A percentile compares a stretch with the other conserved stretches of the same genome.
These are phyloP conservation scores for Teleogryllus occipitalis DNA, from an alignment of 1,140 invertebrate genomes.

Conservation along the genomic window DNA sequence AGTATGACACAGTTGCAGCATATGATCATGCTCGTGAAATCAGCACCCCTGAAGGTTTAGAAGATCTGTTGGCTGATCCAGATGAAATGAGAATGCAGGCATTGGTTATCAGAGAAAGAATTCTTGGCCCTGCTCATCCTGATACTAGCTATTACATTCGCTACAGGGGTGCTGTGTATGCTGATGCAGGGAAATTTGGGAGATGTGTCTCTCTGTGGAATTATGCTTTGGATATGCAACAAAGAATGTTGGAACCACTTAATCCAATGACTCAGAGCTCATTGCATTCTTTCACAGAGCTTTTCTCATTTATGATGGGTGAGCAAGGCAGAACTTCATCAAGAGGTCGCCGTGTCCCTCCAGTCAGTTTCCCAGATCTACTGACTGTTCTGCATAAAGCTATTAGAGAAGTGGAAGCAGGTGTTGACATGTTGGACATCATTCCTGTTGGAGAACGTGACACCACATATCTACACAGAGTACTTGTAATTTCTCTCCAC, in stretches of 20 bases:
- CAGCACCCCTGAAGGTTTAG: constrained; percentile 62
- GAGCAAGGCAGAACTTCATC: constrained; percentile 59
- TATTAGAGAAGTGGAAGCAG: constrained; percentile 31
- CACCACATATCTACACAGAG: constrained; percentile 65
- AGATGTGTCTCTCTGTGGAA: constrained; percentile 91
- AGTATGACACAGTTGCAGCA: constrained; percentile 62
- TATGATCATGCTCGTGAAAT: constrained; percentile 84
- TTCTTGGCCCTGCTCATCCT: constrained; percentile 86
- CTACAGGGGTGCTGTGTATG: constrained; percentile 88
- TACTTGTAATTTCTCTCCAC: constrained; percentile 79
- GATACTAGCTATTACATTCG: constrained; percentile 94
- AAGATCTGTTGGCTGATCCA: constrained; percentile 81
- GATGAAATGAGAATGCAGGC: constrained; percentile 96
- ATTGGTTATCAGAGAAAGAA: constrained; percentile 84
- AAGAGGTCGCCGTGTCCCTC: constrained; percentile 63
- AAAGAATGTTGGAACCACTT: constrained; percentile 82
- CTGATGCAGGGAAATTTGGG: constrained; percentile 85
- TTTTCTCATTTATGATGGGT: constrained; percentile 90
- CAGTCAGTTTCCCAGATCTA: constrained; percentile 70
- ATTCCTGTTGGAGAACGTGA: constrained; percentile 56
- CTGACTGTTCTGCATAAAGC: constrained; percentile 38
- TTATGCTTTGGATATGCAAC: constrained; percentile 95
- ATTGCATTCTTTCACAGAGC: constrained; percentile 85
- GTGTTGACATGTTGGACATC: constrained; percentile 42
- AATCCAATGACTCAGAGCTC: constrained; percentile 91